Evolutionary conservation across 1,140 invertebrate species (phyloP), one percentile per base, ranked within the genome.

Genomic region (Drosophila rhopaloa): DNA sequence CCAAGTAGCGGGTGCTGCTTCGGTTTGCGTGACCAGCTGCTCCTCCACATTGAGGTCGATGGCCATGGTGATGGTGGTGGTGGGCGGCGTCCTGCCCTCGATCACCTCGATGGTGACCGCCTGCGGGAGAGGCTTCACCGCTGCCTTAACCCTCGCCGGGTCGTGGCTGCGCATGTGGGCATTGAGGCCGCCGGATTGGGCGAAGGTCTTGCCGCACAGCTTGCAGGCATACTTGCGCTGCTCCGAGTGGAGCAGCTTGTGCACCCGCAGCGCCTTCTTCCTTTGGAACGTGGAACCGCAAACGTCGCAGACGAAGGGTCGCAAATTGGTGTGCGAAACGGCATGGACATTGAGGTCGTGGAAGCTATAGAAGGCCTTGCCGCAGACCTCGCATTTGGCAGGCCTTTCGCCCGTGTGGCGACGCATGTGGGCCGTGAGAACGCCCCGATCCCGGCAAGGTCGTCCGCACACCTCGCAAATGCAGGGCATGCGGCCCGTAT

Each of bases 371-470:
- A 92, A 92, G 13, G 81, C 65, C 59, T 92, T 92, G 43, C 77
- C 82, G 54, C 91, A 92, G 0, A 90, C 82, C 1, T 90, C 70
- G 92, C 96, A 97, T 27, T 94, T 94, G 84, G 96, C 97, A 0
- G 96, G 96, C 79, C 96, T 95, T 84, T 97, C 96, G 4, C 96
- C 95, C 0, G 95, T 95, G 77, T 96, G 95, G 0, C 94, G 95
- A 4, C 95, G 90, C 90, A 95, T 95, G 90, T 96, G 96, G 46
- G 95, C 95, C 65, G 95, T 94, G 27, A 95, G 91, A 35, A 95
- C 90, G 4, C 90, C 91, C 5, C 77, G 79, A 63, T 91, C 91
- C 0, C 91, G 72, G 47, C 90, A 92, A 0, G 79, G 78, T 4
- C 81, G 76, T 1, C 90, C 91, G 35, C 91, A 92, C 7, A 91